Evolutionary conservation across 2,113 vertebrate species (phyloP), one percentile per base, ranked within the genome.

Genomic region (Sapajus apella): DNA sequence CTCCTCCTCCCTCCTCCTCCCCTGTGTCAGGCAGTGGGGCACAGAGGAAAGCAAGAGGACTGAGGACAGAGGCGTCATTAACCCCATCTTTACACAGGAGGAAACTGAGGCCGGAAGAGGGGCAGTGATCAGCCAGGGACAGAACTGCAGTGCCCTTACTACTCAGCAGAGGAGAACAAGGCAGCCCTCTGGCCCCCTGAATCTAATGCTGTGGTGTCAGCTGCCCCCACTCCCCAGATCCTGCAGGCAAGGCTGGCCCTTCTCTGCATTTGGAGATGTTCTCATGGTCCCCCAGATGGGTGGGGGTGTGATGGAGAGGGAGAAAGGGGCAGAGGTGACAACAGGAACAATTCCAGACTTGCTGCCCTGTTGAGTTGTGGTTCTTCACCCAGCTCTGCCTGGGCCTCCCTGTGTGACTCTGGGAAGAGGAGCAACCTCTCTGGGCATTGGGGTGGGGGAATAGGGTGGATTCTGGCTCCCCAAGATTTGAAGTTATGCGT

Each of bases 31-130:
- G n/a, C 35, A 35, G 47, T 16, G 81, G 86, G 85, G 10, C 3
- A 9, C 5, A 30, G 77, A 2, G 6, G 17, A 0, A 1, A 56
- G 17, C 40, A 10, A 35, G 43, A 14, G 61, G 30, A 21, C 75
- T n/a, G n/a, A 30, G 73, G 56, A 16, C 50, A 2, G 0, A 16
- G 40, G 35, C 6, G 3, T 37, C 68, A 3, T 12, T 4, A 9
- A 61, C n/a, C 18, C 70, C 56, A 16, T 40, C 1, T 30, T 14
- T 40, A 72, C 16, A 35, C 1, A 17, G 40, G 43, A 18, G n/a
- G 40, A 55, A 1, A 21, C 6, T 1, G 30, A 47, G 35, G 30
- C 56, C 35, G 32, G 81, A 45, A 21, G 6, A 14, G 43, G 20
- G 12, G 45, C n/a, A 37, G 55, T 6, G 14, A 35, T 10, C 13